phyloP scores from a whole-genome alignment of 2,888 invertebrate species.

The Macaria notata region DNA sequence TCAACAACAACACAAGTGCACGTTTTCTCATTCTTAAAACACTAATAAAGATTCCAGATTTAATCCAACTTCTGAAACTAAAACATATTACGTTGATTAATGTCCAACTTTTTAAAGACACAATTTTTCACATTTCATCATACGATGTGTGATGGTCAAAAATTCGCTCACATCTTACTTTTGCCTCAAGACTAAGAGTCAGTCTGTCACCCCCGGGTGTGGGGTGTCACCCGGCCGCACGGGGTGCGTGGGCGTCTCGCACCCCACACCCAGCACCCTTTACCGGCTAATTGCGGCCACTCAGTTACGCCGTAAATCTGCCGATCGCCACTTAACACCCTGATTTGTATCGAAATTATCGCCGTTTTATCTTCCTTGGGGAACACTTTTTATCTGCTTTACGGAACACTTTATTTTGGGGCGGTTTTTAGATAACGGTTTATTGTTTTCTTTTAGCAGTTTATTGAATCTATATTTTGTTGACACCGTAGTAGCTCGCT shows the following conservation, averaged over 20 bases:
- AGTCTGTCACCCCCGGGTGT: not conserved
- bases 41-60: too few relatives aligned
- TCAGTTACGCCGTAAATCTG: conserved; percentile 58
- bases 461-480: not conserved
- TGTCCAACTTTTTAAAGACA: too few relatives aligned
- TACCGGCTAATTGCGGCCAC: conserved; percentile 68
- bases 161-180: not conserved
- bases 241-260: not conserved
- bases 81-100: too few relatives aligned
- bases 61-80: too few relatives aligned
- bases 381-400: conserved; percentile 27
- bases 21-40: too few relatives aligned
- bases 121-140: too few relatives aligned
- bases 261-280: conserved; percentile 64
- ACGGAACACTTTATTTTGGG: conserved; percentile 16
- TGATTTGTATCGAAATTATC: conserved; percentile 37
- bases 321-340: conserved; percentile 40
- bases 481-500: too few relatives aligned
- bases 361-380: conserved; percentile 29
- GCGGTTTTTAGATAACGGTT: conserved; percentile 15
- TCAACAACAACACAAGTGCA: too few relatives aligned
- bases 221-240: not conserved
- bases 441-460: conserved; percentile 13
- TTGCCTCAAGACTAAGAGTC: not conserved
- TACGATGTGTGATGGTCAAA: not conserved